Evolutionary conservation across 2,113 vertebrate species (phyloP).

Genomic region (Hippocampus mohnikei): DNA sequence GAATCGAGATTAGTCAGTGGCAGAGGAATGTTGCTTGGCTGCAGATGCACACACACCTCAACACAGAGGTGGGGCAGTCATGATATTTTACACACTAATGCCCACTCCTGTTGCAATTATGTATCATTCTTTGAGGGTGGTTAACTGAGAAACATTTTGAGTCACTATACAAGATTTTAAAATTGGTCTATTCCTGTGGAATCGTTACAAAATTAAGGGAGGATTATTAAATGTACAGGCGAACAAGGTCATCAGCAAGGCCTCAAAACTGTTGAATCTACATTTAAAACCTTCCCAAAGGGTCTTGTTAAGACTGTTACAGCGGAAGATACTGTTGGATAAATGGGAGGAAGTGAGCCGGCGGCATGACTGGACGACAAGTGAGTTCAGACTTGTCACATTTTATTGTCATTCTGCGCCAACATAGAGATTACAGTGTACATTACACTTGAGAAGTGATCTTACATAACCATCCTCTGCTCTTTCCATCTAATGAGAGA

Average conservation of each 20-base stretch:
- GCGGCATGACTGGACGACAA: constrained; percentile 5
- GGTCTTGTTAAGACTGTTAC: constrained; percentile 3
- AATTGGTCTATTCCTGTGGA: not conserved
- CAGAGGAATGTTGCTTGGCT: constrained; percentile 33
- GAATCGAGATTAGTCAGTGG: constrained; percentile 41
- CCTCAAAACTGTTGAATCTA: not conserved
- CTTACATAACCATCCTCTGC: constrained; percentile 31
- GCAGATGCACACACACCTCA: constrained; percentile 10
- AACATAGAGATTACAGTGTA: constrained; percentile 16
- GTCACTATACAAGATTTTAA: no score
- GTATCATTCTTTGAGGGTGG: not conserved
- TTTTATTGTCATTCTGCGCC: constrained; percentile 19
- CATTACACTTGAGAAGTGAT: constrained; percentile 12
- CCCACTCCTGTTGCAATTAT: not conserved
- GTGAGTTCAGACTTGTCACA: constrained; percentile 22
- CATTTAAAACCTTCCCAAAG: not conserved
- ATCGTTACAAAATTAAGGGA: not conserved
- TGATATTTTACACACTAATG: not conserved
- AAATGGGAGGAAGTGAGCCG: not conserved
- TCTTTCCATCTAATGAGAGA: constrained; percentile 11
- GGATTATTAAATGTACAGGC: not conserved
- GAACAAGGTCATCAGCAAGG: not conserved
- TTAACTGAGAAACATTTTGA: not conserved
- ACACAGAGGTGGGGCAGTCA: not conserved
- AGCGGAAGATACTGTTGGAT: not conserved